Evolutionary conservation across 1,140 invertebrate species (phyloP), one percentile per base, ranked within the genome.

Genomic region (Hypothenemus hampei): DNA sequence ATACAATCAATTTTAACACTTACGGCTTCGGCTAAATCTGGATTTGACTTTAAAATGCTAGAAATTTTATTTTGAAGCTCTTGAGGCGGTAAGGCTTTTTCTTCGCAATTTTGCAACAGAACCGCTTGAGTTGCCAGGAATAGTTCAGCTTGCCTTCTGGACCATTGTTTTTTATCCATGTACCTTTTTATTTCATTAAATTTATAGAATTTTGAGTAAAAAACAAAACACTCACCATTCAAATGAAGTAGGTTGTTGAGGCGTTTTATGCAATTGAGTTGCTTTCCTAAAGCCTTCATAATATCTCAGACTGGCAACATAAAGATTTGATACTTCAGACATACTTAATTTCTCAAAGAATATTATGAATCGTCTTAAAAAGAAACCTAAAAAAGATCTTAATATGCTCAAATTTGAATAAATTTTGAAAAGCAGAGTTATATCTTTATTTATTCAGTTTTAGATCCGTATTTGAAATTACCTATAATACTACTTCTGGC

Each of bases 61-160:
- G 78, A 79, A 23, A 93, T 83, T 63, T 82, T 83, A 54, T 78
- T 77, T 66, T 93, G 89, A 31, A 95, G 70, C 58, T 86, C 78
- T 54, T 77, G 73, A 0, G 91, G 86, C n/a, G 81, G 71, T 57
- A 92, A 68, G 1, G 91, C 90, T 63, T 83, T 83, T 26, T 80
- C 79, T 62, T 91, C 87, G 72, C 92, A 87, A 20, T 83, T 86
- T 66, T 88, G 82, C 47, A 93, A 68, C 40, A 91, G 73, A 61
- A 84, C 83, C 7, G 87, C 87, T 76, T 94, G 86, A 63, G 90
- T 86, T 4, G 88, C 84, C 56, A 92, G 85, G 66, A 93, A 89
- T 33, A 91, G 75, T 72, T 93, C 89, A 1, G 90, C 89, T 74
- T 93, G 90, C 65, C 85, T 83, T 51, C 85, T 81, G 2, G 89